Evolutionary conservation across 2,113 vertebrate species (phyloP).

Genomic region (Typhlomys cinereus): DNA sequence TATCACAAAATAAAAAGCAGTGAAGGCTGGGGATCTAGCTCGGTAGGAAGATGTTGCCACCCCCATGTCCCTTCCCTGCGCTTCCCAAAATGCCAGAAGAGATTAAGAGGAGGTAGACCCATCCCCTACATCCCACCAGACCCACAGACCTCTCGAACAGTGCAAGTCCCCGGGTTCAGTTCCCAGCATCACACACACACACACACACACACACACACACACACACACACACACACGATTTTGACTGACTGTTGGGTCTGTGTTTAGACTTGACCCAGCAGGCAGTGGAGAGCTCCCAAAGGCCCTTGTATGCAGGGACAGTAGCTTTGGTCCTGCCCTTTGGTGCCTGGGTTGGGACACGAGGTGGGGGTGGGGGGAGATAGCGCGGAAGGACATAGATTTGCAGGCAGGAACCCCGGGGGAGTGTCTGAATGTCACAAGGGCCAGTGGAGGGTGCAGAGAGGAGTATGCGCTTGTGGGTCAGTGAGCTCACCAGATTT

Average conservation of each 20-base stretch:
- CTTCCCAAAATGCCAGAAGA: no score
- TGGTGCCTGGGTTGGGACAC: not conserved
- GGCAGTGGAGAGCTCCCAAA: not conserved
- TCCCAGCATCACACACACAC: not conserved
- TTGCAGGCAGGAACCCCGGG: not conserved
- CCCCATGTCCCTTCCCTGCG: no score
- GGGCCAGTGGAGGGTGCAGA: not conserved
- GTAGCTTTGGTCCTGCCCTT: not conserved
- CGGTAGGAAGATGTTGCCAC: not conserved
- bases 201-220: not conserved
- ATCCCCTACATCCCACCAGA: no score
- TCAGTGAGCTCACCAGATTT: no score
- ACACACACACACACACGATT: not conserved
- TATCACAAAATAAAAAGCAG: not conserved
- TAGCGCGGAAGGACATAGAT: not conserved
- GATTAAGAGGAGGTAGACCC: no score
- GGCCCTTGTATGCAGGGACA: not conserved
- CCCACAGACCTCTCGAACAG: no score
- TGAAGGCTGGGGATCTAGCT: not conserved
- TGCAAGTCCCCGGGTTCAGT: not conserved
- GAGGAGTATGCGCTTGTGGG: not conserved
- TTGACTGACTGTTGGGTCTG: not conserved
- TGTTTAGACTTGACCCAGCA: not conserved
- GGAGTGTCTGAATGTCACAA: not conserved
- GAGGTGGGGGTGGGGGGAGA: not conserved